Evolutionary conservation across 2,113 vertebrate species (phyloP).

Genomic region (Proteles cristata): DNA sequence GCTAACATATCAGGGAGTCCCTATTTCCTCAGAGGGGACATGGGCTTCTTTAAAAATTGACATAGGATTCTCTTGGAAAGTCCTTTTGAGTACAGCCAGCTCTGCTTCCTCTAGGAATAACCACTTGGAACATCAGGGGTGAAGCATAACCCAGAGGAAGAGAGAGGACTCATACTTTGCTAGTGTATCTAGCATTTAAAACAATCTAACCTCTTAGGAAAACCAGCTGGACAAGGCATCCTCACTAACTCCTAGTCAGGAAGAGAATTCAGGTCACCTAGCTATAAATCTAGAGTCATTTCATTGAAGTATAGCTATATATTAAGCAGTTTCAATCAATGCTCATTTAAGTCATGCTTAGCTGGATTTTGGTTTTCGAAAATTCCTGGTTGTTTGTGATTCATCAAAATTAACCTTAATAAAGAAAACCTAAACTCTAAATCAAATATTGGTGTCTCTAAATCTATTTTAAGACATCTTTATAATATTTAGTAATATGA

Average conservation of each 20-base stretch:
- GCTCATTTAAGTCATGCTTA: not conserved
- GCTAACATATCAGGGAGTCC: not conserved
- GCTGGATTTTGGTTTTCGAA: not conserved
- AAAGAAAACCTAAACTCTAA: conserved; percentile 3
- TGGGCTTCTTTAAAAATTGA: not conserved
- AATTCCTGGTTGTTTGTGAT: not conserved
- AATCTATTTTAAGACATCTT: conserved; percentile 1
- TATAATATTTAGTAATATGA: not conserved
- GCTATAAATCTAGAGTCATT: not conserved
- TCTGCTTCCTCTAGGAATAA: not conserved
- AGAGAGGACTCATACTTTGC: not conserved
- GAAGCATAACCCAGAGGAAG: not conserved
- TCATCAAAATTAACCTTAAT: not conserved
- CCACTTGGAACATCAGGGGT: not conserved
- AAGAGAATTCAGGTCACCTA: not conserved
- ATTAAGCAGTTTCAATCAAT: not conserved
- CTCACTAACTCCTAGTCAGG: not conserved
- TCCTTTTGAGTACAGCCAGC: not conserved
- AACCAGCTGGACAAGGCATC: not conserved
- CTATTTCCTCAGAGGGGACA: not conserved
- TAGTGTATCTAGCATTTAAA: not conserved
- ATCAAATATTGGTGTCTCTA: not conserved
- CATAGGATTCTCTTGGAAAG: not conserved
- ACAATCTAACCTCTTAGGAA: not conserved
- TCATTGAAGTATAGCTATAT: not conserved